phyloP scores from a whole-genome alignment of 2,113 vertebrate genomes.

The Erinaceus europaeus region DNA sequence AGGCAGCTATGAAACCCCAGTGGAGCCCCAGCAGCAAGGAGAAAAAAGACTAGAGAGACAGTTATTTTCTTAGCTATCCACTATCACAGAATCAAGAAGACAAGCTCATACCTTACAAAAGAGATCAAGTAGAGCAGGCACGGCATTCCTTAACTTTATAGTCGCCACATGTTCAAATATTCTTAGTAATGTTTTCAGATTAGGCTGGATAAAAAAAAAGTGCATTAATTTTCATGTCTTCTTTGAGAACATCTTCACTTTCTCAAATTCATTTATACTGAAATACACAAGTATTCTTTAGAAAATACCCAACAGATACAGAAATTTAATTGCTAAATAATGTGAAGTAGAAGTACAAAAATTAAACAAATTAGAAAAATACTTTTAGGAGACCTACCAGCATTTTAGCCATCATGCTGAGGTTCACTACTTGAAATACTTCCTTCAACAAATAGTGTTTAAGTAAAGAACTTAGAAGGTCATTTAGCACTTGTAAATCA shows the following conservation, averaged over 20 bases:
- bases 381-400: constrained; percentile 83
- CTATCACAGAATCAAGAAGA: constrained; percentile 34
- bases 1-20: too few species aligned
- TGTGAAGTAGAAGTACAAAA: neutral
- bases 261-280: constrained; percentile 39
- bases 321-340: constrained; percentile 24
- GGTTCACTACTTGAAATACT: constrained; percentile 85
- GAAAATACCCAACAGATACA: constrained; percentile 28
- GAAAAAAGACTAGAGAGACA: too few species aligned
- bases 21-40: too few species aligned
- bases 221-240: constrained; percentile 57
- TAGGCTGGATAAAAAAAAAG: constrained; percentile 83
- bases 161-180: constrained; percentile 88
- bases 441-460: constrained; percentile 83
- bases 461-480: constrained; percentile 87
- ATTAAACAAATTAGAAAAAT: constrained; percentile 24
- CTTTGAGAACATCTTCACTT: constrained; percentile 20
- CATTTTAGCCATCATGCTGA: constrained; percentile 81
- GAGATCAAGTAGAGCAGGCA: constrained; percentile 85
- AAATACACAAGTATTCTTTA: constrained; percentile 32
- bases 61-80: constrained; percentile 24
- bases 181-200: constrained; percentile 84
- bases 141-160: constrained; percentile 76
- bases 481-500: constrained; percentile 81
- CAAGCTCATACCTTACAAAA: constrained; percentile 86